phyloP scores from a whole-genome alignment of 2,797 vertebrate genomes.

The Cyprinella venusta region DNA sequence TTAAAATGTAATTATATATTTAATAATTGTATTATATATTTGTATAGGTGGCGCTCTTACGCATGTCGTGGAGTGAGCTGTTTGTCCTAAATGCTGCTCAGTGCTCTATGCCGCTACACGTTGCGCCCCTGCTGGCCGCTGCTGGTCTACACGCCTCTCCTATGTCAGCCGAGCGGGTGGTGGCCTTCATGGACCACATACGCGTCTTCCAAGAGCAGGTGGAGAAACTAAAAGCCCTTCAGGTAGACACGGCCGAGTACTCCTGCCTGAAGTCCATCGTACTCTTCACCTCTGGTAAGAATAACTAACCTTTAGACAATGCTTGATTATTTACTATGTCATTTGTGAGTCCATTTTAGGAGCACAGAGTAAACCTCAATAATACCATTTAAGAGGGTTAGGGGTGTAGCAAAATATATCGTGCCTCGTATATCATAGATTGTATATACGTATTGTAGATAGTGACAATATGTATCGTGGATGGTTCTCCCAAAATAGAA shows the following conservation, averaged over 20 bases:
- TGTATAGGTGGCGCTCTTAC: conserved; percentile 81
- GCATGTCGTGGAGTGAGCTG: conserved; percentile 89
- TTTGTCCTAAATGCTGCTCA: conserved; percentile 89
- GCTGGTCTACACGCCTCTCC: conserved; percentile 88
- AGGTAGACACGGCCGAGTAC: conserved; percentile 86
- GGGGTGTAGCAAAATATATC: too few species aligned
- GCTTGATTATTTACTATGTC: background rate
- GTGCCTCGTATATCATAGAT: too few species aligned
- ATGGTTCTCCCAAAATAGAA: too few species aligned
- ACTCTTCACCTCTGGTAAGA: conserved; percentile 87
- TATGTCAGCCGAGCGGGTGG: conserved; percentile 85
- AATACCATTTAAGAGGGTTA: background rate
- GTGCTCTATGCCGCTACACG: conserved; percentile 87
- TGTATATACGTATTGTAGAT: too few species aligned
- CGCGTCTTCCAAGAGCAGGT: conserved; percentile 90
- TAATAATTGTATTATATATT: background rate
- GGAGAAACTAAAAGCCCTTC: conserved; percentile 88
- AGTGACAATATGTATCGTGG: too few species aligned
- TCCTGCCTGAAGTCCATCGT: conserved; percentile 88
- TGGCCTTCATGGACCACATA: conserved; percentile 91
- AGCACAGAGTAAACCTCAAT: background rate
- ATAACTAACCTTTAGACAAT: background rate
- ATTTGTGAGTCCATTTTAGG: background rate
- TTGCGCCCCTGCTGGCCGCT: conserved; percentile 84
- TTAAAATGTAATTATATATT: background rate